Base-by-base conservation (phyloP, 1,140 invertebrate species). In the Drusus annulatus region DNA sequence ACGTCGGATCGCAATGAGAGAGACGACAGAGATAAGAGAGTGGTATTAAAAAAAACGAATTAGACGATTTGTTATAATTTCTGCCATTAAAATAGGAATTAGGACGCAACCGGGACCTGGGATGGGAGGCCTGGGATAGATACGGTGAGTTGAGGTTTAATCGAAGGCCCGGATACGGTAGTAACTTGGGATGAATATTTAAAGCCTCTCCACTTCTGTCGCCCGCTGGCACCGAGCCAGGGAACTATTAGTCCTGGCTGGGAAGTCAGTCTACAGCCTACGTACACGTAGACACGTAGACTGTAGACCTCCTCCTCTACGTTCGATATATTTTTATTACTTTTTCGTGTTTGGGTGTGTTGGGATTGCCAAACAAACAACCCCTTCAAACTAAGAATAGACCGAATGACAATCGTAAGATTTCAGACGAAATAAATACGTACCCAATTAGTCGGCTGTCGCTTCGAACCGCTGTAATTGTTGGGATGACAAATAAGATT, bases 131-230 rank as follows among this genome's bases (percentile, higher is more conserved):
- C 36, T 45, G 10, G 13, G 4, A 7, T 0, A 45, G 36, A 45
- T 45, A 45, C 10, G 54, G n/a, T 0, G 58, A 3, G 58, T 21
- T 8, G 58, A 21, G 13, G 21, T 23, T 13, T 60, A 60, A 23
- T 60, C 23, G 63, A 31, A 68, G 68, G 31, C 15, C 65, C 36
- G 65, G 31, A 69, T 63, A 25, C 16, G 62, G 31, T 31, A 17
- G 58, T 60, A 60, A 60, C 62, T 15, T 28, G 62, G 62, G 68
- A 52, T 71, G 68, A 71, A 71, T 71, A 71, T 71, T 71, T 71
- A 71, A 52, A 25, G 50, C 68, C 68, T 45, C 68, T 71, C 36
- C 45, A 52, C 17, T 52, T n/a, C 68, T 45, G 31, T 68, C 68
- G 68, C 45, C 28, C 28, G 68, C 21, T 71, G 68, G 68, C 36